Base-by-base conservation (phyloP, 1,140 invertebrate genomes). In the Onthophagus taurus region DNA sequence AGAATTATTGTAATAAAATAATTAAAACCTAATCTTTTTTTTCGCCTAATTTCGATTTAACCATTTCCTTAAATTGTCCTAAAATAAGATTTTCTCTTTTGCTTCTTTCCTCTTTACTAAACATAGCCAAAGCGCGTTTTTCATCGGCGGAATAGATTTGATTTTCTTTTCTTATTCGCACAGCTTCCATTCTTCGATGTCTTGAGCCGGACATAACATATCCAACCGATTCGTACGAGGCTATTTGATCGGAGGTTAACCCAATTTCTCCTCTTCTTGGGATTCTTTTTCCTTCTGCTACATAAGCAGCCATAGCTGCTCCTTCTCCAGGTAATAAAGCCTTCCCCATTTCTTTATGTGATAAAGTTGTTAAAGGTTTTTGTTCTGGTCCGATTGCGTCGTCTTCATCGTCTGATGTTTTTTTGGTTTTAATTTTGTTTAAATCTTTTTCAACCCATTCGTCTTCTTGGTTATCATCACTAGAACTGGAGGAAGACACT, bases 81-180 rank as follows among this genome's bases (percentile, higher is more conserved):
- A 99, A 72, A 59, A 99, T 97, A 57, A 91, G 85, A 62, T 89
- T 91, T 70, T 99, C 96, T 36, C 94, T 71, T 64, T 98, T 98
- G 50, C 88, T 79, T 51, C 95, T 72, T 70, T 98, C 94, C 69
- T 98, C 95, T 68, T 95, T 92, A 63, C 93, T 97, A 64, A 99
- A 99, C 79, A 94, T 95, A 2, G 90, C 92, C 38, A 99, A 70
- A 6, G 95, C 92, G 53, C 96, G 73, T 65, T 99, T 99, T 65
- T 99, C 97, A 69, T 99, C 97, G 2, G 96, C 97, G 14, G 92
- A 96, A 72, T 99, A 97, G 65, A 99, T 95, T 72, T 99, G 93
- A 73, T 99, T 99, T 71, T 99, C 97, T 64, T 99, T 99, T 52
- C 97, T 78, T 37, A 99, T 83, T 72, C 97, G 89, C 2, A 99